These are phyloP conservation scores for Elegia similella DNA, from an alignment of 2,888 invertebrate genomes.

Conservation along the genomic window DNA sequence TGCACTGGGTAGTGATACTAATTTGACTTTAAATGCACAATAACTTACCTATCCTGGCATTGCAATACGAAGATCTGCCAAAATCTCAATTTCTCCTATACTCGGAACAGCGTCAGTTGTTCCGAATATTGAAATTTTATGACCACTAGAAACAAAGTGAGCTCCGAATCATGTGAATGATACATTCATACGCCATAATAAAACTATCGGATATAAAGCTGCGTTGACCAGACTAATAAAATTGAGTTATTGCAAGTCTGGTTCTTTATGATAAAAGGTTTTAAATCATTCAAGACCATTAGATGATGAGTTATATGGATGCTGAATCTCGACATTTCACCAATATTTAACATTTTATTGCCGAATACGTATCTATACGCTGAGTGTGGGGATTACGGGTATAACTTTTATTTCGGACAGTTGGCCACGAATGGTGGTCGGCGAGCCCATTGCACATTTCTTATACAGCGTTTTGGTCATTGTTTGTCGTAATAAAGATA, in stretches of 20 bases:
- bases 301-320: conserved; percentile 77
- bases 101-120: conserved; percentile 42
- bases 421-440: conserved; percentile 46
- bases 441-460: conserved; percentile 52
- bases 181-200: conserved; percentile 57
- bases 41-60: conserved; percentile 60
- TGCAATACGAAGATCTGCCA: conserved; percentile 52
- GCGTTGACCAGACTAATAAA: conserved; percentile 77
- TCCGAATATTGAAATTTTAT: conserved; percentile 58
- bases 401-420: conserved; percentile 64
- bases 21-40: conserved; percentile 69
- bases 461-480: conserved; percentile 63
- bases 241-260: conserved; percentile 77
- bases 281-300: conserved; percentile 79
- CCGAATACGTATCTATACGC: conserved; percentile 48
- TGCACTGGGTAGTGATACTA: conserved; percentile 58
- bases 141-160: conserved; percentile 54
- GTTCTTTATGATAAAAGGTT: conserved; percentile 79
- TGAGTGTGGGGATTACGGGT: conserved; percentile 62
- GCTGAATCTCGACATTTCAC: conserved; percentile 73
- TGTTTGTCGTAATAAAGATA: conserved; percentile 70
- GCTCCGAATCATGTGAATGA: conserved; percentile 39
- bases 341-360: conserved; percentile 78
- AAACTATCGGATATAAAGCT: conserved; percentile 68
- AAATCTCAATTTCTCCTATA: conserved; percentile 48